Evolutionary conservation across 2,888 invertebrate genomes (phyloP).

Genomic region (Agrochola circellaris): DNA sequence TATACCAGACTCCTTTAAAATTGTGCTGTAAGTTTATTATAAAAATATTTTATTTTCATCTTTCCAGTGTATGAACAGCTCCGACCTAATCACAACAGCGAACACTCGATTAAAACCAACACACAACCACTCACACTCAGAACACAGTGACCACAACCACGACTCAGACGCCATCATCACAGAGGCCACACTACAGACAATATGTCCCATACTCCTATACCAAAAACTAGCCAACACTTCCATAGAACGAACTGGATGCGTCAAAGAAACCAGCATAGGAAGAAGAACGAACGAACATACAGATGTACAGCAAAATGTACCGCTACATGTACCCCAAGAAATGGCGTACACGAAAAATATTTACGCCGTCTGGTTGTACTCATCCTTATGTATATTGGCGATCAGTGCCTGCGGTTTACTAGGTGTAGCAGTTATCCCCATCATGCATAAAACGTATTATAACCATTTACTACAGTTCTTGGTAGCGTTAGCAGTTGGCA

Average conservation of each 20-base stretch:
- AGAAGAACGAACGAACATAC: slow-evolving; percentile 25
- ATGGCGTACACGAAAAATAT: slow-evolving; percentile 81
- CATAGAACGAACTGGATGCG: slow-evolving; percentile 90
- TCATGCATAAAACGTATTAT: slow-evolving; percentile 97
- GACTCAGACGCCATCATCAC: slow-evolving; percentile 75
- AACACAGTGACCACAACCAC: slow-evolving; percentile 65
- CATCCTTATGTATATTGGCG: slow-evolving; percentile 94
- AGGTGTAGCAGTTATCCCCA: slow-evolving; percentile 97
- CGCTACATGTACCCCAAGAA: slow-evolving; percentile 60
- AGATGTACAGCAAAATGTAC: slow-evolving; percentile 44
- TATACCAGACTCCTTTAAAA: neutral
- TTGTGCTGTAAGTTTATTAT: neutral
- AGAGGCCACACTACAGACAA: slow-evolving; percentile 84
- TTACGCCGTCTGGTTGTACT: slow-evolving; percentile 95
- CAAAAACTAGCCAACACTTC: slow-evolving; percentile 91
- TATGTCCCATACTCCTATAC: slow-evolving; percentile 93
- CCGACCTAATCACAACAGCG: slow-evolving; percentile 84
- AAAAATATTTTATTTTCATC: slow-evolving; percentile 21
- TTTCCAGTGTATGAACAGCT: slow-evolving; percentile 88
- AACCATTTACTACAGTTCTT: slow-evolving; percentile 97
- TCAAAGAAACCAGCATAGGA: slow-evolving; percentile 80
- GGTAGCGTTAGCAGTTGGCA: slow-evolving; percentile 97
- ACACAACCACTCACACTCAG: slow-evolving; percentile 73
- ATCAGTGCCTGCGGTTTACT: slow-evolving; percentile 97
- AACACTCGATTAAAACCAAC: slow-evolving; percentile 83